These are phyloP conservation scores for Thaleichthys pacificus DNA, from an alignment of 2,797 vertebrate species.

Conservation along the genomic window DNA sequence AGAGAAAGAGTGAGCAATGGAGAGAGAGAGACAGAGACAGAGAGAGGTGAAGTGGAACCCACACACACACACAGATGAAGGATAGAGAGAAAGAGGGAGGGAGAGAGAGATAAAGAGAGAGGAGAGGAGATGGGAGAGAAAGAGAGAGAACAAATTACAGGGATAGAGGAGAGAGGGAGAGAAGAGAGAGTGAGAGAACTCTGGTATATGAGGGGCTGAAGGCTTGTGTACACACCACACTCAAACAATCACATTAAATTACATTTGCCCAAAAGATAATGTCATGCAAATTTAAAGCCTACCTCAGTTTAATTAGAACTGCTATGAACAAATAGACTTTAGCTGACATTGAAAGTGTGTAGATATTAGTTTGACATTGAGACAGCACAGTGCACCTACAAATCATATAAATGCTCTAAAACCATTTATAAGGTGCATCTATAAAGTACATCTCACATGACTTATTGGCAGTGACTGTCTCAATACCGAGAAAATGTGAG, in stretches of 20 bases:
- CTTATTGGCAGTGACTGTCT: too few species aligned
- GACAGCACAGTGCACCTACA: neutral
- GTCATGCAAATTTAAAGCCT: neutral
- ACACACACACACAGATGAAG: constrained; percentile 34
- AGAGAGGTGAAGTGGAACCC: constrained; percentile 2
- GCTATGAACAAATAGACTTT: neutral
- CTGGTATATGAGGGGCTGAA: neutral
- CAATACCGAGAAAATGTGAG: too few species aligned
- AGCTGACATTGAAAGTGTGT: neutral
- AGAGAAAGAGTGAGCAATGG: constrained; percentile 26
- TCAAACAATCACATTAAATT: neutral
- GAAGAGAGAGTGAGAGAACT: neutral
- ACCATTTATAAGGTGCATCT: neutral
- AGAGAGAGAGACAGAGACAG: neutral
- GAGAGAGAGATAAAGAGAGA: constrained; percentile 4
- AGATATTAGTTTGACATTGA: neutral
- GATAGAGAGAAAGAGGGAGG: constrained; percentile 16
- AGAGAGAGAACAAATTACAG: too few species aligned
- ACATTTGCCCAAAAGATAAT: neutral
- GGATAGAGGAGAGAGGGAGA: too few species aligned
- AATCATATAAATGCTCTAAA: neutral
- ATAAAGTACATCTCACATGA: neutral
- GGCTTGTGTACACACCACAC: neutral
- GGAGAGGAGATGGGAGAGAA: neutral
- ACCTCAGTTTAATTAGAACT: too few species aligned